Base-by-base conservation (phyloP, 2,888 invertebrate genomes). In the Sinohyriopsis cumingii region DNA sequence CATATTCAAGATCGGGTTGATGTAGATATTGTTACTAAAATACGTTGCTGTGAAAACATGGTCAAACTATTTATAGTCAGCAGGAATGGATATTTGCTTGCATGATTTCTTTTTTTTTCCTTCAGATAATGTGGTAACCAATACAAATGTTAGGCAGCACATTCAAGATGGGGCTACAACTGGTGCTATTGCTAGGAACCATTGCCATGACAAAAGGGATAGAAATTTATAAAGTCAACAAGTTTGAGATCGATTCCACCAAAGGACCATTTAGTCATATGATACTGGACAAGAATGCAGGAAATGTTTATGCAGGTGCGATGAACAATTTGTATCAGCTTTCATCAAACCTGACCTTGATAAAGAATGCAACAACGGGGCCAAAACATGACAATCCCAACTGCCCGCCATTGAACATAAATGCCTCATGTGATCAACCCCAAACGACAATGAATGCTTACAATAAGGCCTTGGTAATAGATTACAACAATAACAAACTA, bases 401-500 rank as follows among this genome's bases (percentile, higher is more conserved):
- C 86, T 98, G 98, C 75, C 94, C 94, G 73, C 93, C 84, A 22
- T 28, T 60, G 24, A 67, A 55, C 20, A 57, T 65, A 0, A 22
- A 55, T 1, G 68, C 61, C 60, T 12, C 66, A 4, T 78, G 78
- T 69, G 71, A 73, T 25, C 59, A 67, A 28, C 63, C 67, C 19
- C 73, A 76, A 57, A 64, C 55, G 7, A 57, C 66, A 12, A 95
- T 95, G 67, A 95, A 97, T 91, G 97, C 96, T 91, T 94, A 95
- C 82, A 98, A 97, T 92, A 98, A 98, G 91, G 97, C 96, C 68
- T 92, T 98, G 86, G 95, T 98, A 77, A 96, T 98, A 86, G 97
- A 98, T 91, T 95, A 97, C 88, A 94, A 94, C 57, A 95, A 95
- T 76, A 94, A 95, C 62, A 93, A 95, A 76, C 93, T 98, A 69